A percentile compares a stretch with the other conserved stretches of the same genome.
Evolutionary conservation across 2,113 vertebrate species (phyloP).

Genomic region (Edolisoma coerulescens): DNA sequence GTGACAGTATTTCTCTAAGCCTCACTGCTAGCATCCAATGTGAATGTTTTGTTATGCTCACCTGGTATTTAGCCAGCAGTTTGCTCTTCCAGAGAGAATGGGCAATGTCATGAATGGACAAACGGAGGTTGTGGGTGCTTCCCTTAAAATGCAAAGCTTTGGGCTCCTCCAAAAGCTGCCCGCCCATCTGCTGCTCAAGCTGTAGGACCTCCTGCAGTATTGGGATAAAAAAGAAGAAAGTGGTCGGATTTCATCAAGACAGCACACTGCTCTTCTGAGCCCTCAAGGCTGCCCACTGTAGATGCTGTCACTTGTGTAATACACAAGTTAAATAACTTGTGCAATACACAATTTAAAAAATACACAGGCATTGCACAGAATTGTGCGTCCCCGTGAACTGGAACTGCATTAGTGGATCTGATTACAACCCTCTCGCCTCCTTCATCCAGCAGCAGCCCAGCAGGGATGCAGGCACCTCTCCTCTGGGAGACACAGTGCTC

Average conservation of each 20-base stretch:
- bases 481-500: neutral
- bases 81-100: slow-evolving; percentile 95
- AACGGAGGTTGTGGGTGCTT: slow-evolving; percentile 91
- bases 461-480: neutral
- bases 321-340: too few relatives aligned
- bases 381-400: neutral
- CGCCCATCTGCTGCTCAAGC: slow-evolving; percentile 91
- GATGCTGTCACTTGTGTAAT: neutral
- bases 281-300: neutral
- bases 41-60: slow-evolving; percentile 43
- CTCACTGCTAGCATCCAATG: neutral
- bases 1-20: neutral
- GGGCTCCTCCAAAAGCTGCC: slow-evolving; percentile 92
- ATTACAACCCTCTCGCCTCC: accelerated
- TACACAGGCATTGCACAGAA: neutral
- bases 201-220: slow-evolving; percentile 87
- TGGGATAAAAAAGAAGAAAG: neutral
- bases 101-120: slow-evolving; percentile 89
- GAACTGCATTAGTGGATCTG: neutral
- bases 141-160: slow-evolving; percentile 94
- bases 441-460: neutral
- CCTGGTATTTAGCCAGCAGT: slow-evolving; percentile 93
- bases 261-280: neutral
- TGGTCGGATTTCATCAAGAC: neutral
- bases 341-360: neutral